A percentile compares a stretch with the other conserved stretches of the same genome.
These are phyloP conservation scores for Polietes domitor DNA, from an alignment of 2,888 invertebrate genomes.

Conservation along the genomic window DNA sequence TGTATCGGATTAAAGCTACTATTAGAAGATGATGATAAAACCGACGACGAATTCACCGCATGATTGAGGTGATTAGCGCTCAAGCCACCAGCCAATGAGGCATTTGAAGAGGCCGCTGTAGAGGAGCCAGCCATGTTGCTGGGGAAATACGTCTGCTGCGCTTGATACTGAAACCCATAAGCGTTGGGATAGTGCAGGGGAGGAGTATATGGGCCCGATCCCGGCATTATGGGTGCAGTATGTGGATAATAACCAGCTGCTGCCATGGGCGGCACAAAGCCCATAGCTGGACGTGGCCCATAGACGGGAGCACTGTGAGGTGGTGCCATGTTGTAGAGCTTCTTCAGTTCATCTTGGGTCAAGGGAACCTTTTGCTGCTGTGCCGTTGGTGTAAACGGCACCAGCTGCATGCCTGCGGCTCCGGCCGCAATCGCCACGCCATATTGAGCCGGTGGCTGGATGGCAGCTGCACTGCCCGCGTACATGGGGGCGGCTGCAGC, in stretches of 20 bases:
- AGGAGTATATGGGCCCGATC: constrained; percentile 59
- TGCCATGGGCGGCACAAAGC: constrained; percentile 60
- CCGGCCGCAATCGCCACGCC: constrained; percentile 67
- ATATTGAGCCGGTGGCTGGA: constrained; percentile 62
- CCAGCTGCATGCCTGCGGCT: constrained; percentile 75
- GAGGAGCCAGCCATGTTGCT: constrained; percentile 31
- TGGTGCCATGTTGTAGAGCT: constrained; percentile 78
- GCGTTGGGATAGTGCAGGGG: constrained; percentile 65
- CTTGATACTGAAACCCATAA: constrained; percentile 72
- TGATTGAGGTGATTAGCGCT: constrained; percentile 46
- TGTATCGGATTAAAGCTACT: constrained; percentile 46
- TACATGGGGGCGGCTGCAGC: constrained; percentile 55
- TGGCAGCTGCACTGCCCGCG: constrained; percentile 60
- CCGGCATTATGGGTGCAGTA: constrained; percentile 55
- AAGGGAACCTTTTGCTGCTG: constrained; percentile 77
- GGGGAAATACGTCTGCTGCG: constrained; percentile 38
- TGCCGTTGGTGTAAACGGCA: constrained; percentile 75
- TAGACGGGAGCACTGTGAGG: constrained; percentile 61
- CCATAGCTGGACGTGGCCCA: constrained; percentile 50
- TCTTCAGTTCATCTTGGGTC: constrained; percentile 77
- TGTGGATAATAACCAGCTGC: constrained; percentile 43
- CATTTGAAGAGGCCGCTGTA: constrained; percentile 15
- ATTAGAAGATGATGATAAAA: constrained; percentile 29
- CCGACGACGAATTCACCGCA: constrained; percentile 59
- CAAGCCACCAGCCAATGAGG: constrained; percentile 20